Conservation (phyloP, 30 jellyfish, hydroid and myxozoan species). For the Euphysa ruthae region DNA sequence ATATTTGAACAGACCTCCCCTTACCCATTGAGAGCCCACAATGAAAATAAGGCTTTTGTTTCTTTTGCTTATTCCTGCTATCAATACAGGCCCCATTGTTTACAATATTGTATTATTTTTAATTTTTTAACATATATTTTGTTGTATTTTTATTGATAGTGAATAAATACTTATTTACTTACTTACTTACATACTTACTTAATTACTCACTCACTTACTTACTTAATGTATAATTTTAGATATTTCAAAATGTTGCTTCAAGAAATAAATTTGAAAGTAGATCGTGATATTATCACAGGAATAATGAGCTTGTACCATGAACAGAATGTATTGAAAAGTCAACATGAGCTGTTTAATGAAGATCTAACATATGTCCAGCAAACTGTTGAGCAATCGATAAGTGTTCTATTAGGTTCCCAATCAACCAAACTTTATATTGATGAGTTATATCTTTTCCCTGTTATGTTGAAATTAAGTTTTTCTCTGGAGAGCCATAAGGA, state of each 20-base stretch:
- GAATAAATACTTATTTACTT: too few species aligned
- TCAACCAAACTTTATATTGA: constrained; percentile 18
- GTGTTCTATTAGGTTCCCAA: constrained; percentile 1
- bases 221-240: too few species aligned
- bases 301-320: constrained; percentile 4
- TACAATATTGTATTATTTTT: too few species aligned
- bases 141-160: too few species aligned
- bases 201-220: too few species aligned
- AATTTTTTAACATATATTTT: too few species aligned
- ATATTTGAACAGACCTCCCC: too few species aligned
- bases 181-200: too few species aligned
- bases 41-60: too few species aligned
- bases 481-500: constrained; percentile 9
- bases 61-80: too few species aligned
- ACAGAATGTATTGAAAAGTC: neutral
- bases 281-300: constrained; percentile 38
- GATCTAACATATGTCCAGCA: constrained; percentile 15
- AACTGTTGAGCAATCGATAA: constrained; percentile 20
- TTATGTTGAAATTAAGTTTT: constrained; percentile 33
- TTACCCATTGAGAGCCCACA: too few species aligned
- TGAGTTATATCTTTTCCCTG: constrained; percentile 38
- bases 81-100: too few species aligned
- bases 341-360: neutral
- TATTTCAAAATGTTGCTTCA: constrained; percentile 38
- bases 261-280: constrained; percentile 43